These are phyloP conservation scores for Hylyphantes graminicola DNA, from an alignment of 1,140 invertebrate genomes.

Conservation along the genomic window DNA sequence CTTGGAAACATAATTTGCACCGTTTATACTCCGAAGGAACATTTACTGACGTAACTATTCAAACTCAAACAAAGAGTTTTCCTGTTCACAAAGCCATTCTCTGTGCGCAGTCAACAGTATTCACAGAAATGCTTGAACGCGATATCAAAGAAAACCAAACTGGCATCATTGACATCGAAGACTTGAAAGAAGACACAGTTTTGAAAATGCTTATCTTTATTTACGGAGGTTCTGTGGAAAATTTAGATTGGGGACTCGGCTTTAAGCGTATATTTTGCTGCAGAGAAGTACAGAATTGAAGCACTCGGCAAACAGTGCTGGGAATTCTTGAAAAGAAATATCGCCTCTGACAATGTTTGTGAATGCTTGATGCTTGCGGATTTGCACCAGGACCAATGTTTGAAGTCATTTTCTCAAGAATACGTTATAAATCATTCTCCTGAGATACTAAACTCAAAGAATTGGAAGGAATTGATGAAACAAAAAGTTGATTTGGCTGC, in stretches of 20 bases:
- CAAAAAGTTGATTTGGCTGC: background rate
- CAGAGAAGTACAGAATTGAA: background rate
- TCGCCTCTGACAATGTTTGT: background rate
- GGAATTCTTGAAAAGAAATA: background rate
- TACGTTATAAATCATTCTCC: background rate
- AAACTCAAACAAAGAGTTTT: no score
- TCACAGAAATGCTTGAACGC: no score
- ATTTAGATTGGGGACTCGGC: background rate
- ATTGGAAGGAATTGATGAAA: background rate
- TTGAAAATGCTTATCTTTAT: background rate
- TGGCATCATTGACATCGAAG: background rate
- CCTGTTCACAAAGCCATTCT: no score
- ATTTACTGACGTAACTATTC: no score
- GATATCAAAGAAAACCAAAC: no score
- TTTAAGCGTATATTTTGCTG: background rate
- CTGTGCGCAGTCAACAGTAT: no score
- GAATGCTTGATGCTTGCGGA: background rate
- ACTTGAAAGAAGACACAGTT: background rate
- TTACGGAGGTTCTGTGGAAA: background rate
- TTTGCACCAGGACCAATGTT: background rate
- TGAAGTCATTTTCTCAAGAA: background rate
- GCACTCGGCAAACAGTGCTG: background rate
- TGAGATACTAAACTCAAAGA: background rate
- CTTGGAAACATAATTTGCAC: no score
- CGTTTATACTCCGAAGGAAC: no score